Base-by-base conservation (phyloP, 2,888 invertebrate species). In the Nipponacmea schrenckii region DNA sequence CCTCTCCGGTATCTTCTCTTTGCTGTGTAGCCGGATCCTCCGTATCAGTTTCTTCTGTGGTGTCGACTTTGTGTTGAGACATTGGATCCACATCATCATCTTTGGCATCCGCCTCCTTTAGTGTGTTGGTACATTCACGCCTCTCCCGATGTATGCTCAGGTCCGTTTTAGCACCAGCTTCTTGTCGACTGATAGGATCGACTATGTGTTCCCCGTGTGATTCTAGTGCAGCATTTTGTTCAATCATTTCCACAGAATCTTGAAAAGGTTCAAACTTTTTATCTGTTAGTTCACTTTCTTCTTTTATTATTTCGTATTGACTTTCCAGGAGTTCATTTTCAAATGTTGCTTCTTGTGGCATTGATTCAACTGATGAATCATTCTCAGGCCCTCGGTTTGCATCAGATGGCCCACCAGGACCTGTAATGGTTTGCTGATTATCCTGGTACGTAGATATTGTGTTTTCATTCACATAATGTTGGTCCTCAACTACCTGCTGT, bases 381-480 rank as follows among this genome's bases (percentile, higher is more conserved):
- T 74, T 69, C 31, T 31, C 31, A 5, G 26, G 77, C 73, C 2
- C 73, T 76, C 26, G 31, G 31, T 31, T 31, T 31, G 31, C 10
- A 1, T 39, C 39, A 39, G 39, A 1, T 5, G 5, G 1, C 8
- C 8, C 7, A 8, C 10, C 39, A 39, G 39, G 39, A 5, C 10
- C 45, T 73, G 71, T 39, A 74, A 76, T 44, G 77, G 76, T 26
- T 78, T 76, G 76, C 74, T 78, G 17, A 77, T 2, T 14, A 68
- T 68, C 64, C 68, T 68, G n/a, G 75, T 75, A 8, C 63, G 67
- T 45, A 75, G 67, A 26, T 73, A 68, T 56, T 70, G 68, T 20
- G 67, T 66, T 2, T 63, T 62, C 24, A 68, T 46, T 39, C 26
- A 63, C 46, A 67, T 31, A 4, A 3, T 62, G 45, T 15, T 68